Evolutionary conservation across 2,797 vertebrate genomes (phyloP), one percentile per base, ranked within the genome.

Genomic region (Lates japonicus): DNA sequence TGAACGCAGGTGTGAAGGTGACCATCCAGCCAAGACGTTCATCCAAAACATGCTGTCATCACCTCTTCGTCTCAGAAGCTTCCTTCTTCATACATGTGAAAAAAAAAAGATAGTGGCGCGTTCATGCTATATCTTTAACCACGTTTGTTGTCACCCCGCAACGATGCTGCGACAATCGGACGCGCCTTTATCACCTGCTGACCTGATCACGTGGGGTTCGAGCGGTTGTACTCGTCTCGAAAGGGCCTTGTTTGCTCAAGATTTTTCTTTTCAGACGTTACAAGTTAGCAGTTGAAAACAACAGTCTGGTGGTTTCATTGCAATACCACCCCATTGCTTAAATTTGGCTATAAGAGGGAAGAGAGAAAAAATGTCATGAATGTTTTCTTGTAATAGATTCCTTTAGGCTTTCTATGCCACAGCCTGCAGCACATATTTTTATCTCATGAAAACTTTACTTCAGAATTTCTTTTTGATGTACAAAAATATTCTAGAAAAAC

Each of bases 291-390:
- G 73, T 80, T 78, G 67, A 39, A 75, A 85, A 84, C 66, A 83
- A 70, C 69, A 49, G 35, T 62, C 63, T 61, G 31, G 25, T 29
- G 25, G 25, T 2, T 29, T 29, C 20, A 65, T 93, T 94, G 92
- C 80, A 93, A 93, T 84, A 77, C 31, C 33, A 19, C n/a, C 57
- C 33, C 1, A 14, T 86, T 88, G 84, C 88, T 75, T 68, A 84
- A 80, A 92, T 75, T 22, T 82, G 58, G 39, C 73, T 74, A 64
- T 57, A 62, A 80, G 59, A 33, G 61, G 65, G 37, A 62, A 73
- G 75, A 80, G 61, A 41, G 55, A 85, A 66, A 83, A 87, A 92
- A 91, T 91, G 81, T 58, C 41, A 22, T 69, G 68, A 76, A 85
- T 85, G 73, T 87, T 91, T 90, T 69, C 33, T 76, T 74, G 62